These are phyloP conservation scores for Bicyclus anynana DNA, from an alignment of 1,140 invertebrate genomes.

Conservation along the genomic window DNA sequence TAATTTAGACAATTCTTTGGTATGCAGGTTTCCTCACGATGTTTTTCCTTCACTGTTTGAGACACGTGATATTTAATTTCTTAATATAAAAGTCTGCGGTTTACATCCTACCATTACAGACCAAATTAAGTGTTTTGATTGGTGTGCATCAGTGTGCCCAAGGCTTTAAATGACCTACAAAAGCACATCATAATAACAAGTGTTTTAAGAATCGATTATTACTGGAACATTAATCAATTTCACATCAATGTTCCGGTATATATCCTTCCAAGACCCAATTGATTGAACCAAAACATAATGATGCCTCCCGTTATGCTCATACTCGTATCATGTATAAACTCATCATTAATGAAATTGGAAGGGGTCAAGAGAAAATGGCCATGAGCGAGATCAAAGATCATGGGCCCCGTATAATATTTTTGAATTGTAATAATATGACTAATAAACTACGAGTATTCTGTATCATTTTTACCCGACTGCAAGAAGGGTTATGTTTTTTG, in stretches of 20 bases:
- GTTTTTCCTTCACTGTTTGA: too few species aligned
- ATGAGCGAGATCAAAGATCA: neutral
- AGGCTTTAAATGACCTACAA: too few species aligned
- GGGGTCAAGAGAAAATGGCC: neutral
- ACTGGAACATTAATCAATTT: neutral
- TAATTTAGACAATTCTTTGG: too few species aligned
- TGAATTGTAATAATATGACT: neutral
- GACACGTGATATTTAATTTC: too few species aligned
- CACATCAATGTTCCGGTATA: constrained; percentile 10
- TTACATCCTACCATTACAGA: too few species aligned
- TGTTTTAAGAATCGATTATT: neutral
- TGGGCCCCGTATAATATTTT: neutral
- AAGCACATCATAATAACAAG: too few species aligned
- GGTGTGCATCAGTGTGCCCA: too few species aligned
- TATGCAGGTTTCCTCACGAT: too few species aligned
- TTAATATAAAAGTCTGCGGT: too few species aligned
- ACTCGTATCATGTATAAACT: constrained; percentile 3
- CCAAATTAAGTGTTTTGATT: too few species aligned
- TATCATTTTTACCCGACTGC: too few species aligned
- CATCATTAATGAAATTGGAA: neutral
- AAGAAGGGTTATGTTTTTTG: too few species aligned
- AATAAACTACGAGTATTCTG: neutral
- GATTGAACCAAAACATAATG: constrained; percentile 25
- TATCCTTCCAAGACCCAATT: constrained; percentile 23
- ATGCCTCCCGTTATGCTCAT: constrained; percentile 18